Percentiles rank a stretch among this genome's conserved stretches.
phyloP scores from a whole-genome alignment of 2,113 vertebrate genomes.

The Malaclemys terrapin region DNA sequence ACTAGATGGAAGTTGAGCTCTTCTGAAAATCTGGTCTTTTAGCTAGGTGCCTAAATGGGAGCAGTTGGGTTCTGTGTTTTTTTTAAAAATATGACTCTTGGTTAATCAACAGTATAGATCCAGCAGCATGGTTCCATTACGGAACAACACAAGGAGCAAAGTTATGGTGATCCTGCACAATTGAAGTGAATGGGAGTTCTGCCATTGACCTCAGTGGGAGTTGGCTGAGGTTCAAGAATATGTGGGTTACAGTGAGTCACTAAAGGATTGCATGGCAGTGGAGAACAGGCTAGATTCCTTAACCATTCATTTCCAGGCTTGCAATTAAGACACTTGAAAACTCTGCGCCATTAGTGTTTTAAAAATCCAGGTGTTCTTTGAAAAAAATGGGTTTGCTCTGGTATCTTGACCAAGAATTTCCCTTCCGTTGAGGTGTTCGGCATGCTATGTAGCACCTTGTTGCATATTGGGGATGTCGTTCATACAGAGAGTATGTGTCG shows the following conservation, averaged over 20 bases:
- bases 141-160: not conserved
- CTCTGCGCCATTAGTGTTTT: rapidly evolving
- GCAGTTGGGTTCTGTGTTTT: not conserved
- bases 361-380: rapidly evolving
- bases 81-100: not conserved
- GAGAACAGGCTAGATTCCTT: not conserved
- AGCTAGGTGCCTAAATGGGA: not conserved
- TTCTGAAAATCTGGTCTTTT: not conserved
- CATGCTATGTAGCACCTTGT: no score
- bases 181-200: not conserved
- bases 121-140: not conserved
- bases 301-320: not conserved
- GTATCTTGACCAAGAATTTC: not conserved
- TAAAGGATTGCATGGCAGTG: not conserved
- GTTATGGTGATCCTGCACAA: rapidly evolving
- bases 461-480: no score
- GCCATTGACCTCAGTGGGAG: not conserved
- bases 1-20: rapidly evolving
- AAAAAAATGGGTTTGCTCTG: not conserved
- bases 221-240: not conserved
- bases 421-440: not conserved
- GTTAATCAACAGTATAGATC: not conserved
- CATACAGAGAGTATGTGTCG: no score
- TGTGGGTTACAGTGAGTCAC: not conserved
- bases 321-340: not conserved